Base-by-base conservation (phyloP, 2,888 invertebrate species). In the Choreutis nemorana region DNA sequence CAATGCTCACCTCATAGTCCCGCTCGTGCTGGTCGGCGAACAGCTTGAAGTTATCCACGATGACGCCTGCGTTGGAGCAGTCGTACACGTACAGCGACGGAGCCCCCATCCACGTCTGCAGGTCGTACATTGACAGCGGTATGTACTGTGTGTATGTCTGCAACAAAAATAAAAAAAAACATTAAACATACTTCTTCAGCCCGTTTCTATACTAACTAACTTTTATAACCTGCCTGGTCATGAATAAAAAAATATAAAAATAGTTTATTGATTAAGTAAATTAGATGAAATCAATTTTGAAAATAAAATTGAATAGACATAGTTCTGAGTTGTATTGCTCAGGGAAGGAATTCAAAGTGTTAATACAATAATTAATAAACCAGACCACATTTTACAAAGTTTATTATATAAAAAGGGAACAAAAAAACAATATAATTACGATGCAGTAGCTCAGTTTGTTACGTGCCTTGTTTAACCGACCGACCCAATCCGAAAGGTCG, bases 21-120 rank as follows among this genome's bases (percentile, higher is more conserved):
- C 86, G 82, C 64, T 94, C 91, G 56, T 95, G 96, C 55, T 96
- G 95, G 14, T 88, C 88, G 2, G 95, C 95, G 75, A 94, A 96
- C 42, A 87, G 85, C 53, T 89, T 87, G 70, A 94, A 94, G 33
- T 89, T 89, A 43, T 97, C 93, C 25, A 99, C 87, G 48, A 99
- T 95, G 45, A 95, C 90, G 34, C 97, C 99, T 8, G 99, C 98
- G 79, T 95, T 97, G 31, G 97, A 96, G 77, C 98, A 99, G 72
- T 99, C 99, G 71, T 97, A 99, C 12, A 99, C 97, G 75, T 97
- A 99, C 39, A 99, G 96, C 29, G 97, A 97, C 0, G 99, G 99
- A 32, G 94, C 90, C 31, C 97, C 97, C 97, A 99, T 97, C 99
- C 99, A 99, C 25, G 91, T 89, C 82, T 99, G 98, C 34, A 99